These are phyloP conservation scores for Nephrotoma guestfalica DNA, from an alignment of 2,888 invertebrate genomes.

Conservation along the genomic window DNA sequence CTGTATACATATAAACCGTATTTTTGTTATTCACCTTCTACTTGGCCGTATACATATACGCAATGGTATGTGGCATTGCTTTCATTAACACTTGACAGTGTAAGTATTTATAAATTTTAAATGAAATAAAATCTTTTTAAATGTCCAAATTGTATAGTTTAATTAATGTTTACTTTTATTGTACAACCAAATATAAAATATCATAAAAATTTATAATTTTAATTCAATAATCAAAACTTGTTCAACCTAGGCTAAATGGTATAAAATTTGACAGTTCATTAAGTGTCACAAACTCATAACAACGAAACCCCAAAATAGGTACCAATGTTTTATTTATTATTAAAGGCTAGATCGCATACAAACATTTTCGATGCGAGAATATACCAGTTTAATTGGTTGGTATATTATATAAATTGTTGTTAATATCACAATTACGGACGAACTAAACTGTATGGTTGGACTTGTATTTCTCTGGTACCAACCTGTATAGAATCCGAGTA, in stretches of 20 bases:
- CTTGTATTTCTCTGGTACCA: background rate
- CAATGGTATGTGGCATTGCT: too few species aligned
- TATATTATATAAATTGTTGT: background rate
- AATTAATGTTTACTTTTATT: too few species aligned
- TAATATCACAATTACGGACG: background rate
- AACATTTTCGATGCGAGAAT: background rate
- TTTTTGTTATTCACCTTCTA: too few species aligned
- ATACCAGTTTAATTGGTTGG: background rate
- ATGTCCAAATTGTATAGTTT: too few species aligned
- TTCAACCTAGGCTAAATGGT: background rate
- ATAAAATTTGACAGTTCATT: background rate
- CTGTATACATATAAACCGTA: too few species aligned
- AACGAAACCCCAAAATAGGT: background rate
- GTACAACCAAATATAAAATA: too few species aligned
- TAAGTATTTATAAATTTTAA: too few species aligned
- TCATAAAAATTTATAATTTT: background rate
- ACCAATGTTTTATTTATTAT: background rate
- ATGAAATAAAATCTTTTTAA: too few species aligned
- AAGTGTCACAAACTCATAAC: background rate
- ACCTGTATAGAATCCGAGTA: constrained; percentile 1
- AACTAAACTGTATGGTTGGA: background rate
- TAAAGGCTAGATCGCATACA: background rate
- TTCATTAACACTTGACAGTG: too few species aligned
- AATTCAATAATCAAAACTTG: background rate
- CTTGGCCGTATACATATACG: too few species aligned